Base-by-base conservation (phyloP, 2,888 invertebrate genomes). In the Lottia scabra region DNA sequence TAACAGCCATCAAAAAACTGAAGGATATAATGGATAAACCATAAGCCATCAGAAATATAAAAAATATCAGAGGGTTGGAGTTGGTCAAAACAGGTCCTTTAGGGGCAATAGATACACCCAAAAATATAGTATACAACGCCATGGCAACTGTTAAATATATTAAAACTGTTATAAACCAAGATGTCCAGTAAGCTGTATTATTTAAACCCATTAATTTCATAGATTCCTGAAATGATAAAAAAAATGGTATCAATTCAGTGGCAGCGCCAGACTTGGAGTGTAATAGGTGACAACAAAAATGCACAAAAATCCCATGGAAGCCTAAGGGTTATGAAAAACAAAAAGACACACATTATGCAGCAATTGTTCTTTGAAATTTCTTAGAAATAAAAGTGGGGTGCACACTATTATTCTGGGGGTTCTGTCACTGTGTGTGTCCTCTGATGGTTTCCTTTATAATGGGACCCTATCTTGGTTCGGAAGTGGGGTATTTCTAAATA, bases 191-290 rank as follows among this genome's bases (percentile, higher is more conserved):
- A 78, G 95, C 90, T 93, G 94, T 94, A 48, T 94, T 93, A 30
- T 93, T 92, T 26, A 96, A 90, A 2, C 96, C 96, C 94, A 96
- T 95, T 89, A 96, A 94, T 91, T 95, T 95, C 95, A 96, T 95
- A 0, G 95, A 93, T 91, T 96, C 96, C 94, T 96, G 89, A 44
- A 68, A 71, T 62, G n/a, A n/a, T 43, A 46, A 38, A 74, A 71
- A 2, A 67, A 63, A 63, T 43, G n/a, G 68, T 38, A 46, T 16
- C 30, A 30, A 30, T 30, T 30, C n/a, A n/a, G n/a, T n/a, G n/a
- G n/a, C n/a, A n/a, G n/a, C n/a, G n/a, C n/a, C n/a, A n/a, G n/a
- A n/a, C n/a, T n/a, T n/a, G n/a, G n/a, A n/a, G n/a, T n/a, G n/a
- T n/a, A n/a, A n/a, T n/a, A n/a, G n/a, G n/a, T n/a, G n/a, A n/a